Percentiles rank a stretch among this genome's conserved stretches.
Conservation (phyloP, 1,140 invertebrate species). For the Fopius arisanus region DNA sequence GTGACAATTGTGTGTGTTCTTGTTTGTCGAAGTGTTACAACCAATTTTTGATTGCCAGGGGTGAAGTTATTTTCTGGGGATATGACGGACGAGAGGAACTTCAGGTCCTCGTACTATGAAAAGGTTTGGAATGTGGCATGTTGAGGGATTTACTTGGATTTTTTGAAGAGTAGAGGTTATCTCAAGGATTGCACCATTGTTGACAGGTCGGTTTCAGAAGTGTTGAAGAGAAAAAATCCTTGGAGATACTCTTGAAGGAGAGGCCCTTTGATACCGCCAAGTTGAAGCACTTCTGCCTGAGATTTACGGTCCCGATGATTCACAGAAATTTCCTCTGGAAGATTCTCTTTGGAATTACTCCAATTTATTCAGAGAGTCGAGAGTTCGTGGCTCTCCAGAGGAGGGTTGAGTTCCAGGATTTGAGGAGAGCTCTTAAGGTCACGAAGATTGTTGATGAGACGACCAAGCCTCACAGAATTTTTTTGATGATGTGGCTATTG, state of each 20-base stretch:
- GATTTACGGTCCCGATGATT: slow-evolving; percentile 82
- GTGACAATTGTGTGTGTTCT: too few relatives aligned
- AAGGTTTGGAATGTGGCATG: slow-evolving; percentile 64
- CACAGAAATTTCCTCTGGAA: slow-evolving; percentile 87
- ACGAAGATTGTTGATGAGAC: slow-evolving; percentile 69
- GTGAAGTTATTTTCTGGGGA: neutral
- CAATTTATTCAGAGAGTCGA: slow-evolving; percentile 77
- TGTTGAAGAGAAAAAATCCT: slow-evolving; percentile 90
- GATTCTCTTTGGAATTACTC: slow-evolving; percentile 78
- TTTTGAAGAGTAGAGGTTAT: neutral
- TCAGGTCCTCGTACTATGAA: slow-evolving; percentile 89
- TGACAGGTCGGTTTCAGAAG: slow-evolving; percentile 81
- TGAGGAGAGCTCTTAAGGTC: slow-evolving; percentile 74
- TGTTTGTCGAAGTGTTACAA: neutral
- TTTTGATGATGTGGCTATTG: slow-evolving; percentile 81
- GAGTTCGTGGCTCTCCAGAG: slow-evolving; percentile 77
- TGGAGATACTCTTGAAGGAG: slow-evolving; percentile 91
- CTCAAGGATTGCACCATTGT: slow-evolving; percentile 3
- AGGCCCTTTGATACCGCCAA: slow-evolving; percentile 83
- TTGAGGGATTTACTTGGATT: neutral
- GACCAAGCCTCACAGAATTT: slow-evolving; percentile 69
- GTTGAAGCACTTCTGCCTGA: slow-evolving; percentile 83
- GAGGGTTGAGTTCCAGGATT: slow-evolving; percentile 76
- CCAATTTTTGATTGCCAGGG: too few relatives aligned
- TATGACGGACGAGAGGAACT: slow-evolving; percentile 80